Conservation (phyloP, 2,797 vertebrate genomes). For the Nyctibius grandis region DNA sequence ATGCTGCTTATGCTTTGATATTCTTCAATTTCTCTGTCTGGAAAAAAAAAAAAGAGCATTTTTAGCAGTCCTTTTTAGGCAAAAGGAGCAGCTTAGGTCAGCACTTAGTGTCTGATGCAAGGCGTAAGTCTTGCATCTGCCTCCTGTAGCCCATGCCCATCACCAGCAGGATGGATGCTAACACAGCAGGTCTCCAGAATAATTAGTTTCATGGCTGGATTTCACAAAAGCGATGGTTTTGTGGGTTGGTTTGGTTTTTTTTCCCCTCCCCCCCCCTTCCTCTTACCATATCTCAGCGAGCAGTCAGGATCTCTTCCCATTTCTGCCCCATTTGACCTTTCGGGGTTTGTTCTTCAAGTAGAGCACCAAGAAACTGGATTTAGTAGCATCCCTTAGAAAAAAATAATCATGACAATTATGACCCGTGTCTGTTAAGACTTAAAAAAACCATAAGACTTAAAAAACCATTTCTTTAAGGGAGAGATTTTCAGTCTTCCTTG, state of each 20-base stretch:
- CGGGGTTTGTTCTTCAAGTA: background rate
- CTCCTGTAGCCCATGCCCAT: background rate
- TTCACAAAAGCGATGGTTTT: background rate
- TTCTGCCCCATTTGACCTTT: background rate
- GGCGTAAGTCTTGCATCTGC: background rate
- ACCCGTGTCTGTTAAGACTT: background rate
- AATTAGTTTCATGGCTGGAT: background rate
- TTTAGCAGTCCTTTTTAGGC: background rate
- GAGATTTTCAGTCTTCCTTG: background rate
- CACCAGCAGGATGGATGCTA: background rate
- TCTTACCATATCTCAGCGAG: background rate
- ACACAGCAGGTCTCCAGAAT: background rate
- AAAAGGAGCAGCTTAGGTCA: background rate
- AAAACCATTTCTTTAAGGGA: background rate
- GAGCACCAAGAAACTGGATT: background rate
- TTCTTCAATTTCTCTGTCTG: background rate
- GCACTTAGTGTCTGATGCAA: rapidly evolving
- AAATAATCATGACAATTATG: rapidly evolving
- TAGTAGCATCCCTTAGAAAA: background rate
- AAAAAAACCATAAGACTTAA: background rate
- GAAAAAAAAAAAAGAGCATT: background rate
- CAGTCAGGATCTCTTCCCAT: background rate
- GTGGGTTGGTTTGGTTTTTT: too few relatives aligned
- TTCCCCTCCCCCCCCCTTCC: too few relatives aligned
- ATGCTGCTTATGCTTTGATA: too few relatives aligned